Evolutionary conservation across 2,888 invertebrate species (phyloP).

Genomic region (Sarcophaga subvicina): DNA sequence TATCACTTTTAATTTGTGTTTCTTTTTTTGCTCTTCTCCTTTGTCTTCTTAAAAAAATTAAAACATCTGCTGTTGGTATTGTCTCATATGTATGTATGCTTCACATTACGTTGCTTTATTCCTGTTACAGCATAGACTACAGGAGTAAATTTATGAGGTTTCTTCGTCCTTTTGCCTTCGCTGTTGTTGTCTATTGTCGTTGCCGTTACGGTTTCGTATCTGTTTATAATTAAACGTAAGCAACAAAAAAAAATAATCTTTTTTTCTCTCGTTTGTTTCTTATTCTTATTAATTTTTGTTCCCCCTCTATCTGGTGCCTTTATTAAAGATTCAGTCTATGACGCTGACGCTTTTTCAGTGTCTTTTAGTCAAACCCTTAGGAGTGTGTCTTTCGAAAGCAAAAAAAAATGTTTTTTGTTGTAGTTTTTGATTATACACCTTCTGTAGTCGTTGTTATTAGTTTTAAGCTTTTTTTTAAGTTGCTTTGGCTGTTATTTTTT

Average conservation of each 20-base stretch:
- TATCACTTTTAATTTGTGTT: slow-evolving; percentile 21
- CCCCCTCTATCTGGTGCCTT: background rate
- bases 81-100: slow-evolving; percentile 14
- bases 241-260: slow-evolving; percentile 21
- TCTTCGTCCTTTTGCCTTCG: background rate
- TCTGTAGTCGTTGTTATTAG: slow-evolving; percentile 48
- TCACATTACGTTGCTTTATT: background rate
- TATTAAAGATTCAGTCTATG: background rate
- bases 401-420: background rate
- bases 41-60: slow-evolving; percentile 31
- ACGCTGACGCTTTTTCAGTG: background rate
- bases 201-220: slow-evolving; percentile 21
- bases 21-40: background rate
- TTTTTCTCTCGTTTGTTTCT: background rate
- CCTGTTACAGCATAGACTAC: background rate
- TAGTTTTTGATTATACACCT: slow-evolving; percentile 47
- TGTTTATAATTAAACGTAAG: slow-evolving; percentile 53
- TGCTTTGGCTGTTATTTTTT: background rate
- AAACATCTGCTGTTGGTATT: slow-evolving; percentile 54
- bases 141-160: background rate
- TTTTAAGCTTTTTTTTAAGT: slow-evolving; percentile 5
- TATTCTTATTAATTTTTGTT: background rate
- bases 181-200: background rate
- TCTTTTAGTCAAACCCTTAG: background rate
- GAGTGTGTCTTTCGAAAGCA: background rate